Evolutionary conservation across 2,888 invertebrate genomes (phyloP).

Genomic region (Philhelius pedissequus): DNA sequence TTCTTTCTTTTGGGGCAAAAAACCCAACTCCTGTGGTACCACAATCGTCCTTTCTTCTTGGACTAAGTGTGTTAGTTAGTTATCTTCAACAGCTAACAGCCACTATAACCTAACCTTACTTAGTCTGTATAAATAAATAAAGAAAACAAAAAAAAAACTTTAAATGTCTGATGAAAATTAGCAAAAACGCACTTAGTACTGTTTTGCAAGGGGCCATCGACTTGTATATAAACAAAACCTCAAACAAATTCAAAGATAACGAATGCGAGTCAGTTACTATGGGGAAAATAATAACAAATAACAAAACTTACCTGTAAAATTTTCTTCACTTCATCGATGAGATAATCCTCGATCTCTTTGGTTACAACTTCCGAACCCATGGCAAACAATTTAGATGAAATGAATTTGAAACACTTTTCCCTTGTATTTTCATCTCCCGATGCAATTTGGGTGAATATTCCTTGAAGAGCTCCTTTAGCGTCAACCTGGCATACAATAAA

Average conservation of each 20-base stretch:
- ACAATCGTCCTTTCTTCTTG: too few relatives aligned
- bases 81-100: too few relatives aligned
- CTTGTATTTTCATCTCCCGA: constrained; percentile 87
- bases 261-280: neutral
- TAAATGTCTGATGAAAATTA: too few relatives aligned
- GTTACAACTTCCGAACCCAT: constrained; percentile 88
- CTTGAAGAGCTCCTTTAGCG: constrained; percentile 82
- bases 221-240: neutral
- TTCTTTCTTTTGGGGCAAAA: too few relatives aligned
- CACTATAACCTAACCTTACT: too few relatives aligned
- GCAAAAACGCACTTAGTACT: too few relatives aligned
- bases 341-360: constrained; percentile 90
- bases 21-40: too few relatives aligned
- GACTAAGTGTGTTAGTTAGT: too few relatives aligned
- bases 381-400: constrained; percentile 89
- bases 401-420: constrained; percentile 92
- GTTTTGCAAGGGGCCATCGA: too few relatives aligned
- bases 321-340: constrained; percentile 91
- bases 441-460: constrained; percentile 85
- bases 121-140: too few relatives aligned
- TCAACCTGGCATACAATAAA: constrained; percentile 71
- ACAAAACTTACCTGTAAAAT: constrained; percentile 84
- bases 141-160: too few relatives aligned
- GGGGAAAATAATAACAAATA: neutral
- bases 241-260: neutral